These are phyloP conservation scores for Bombus pascuorum DNA, from an alignment of 1,140 invertebrate species.

Conservation along the genomic window DNA sequence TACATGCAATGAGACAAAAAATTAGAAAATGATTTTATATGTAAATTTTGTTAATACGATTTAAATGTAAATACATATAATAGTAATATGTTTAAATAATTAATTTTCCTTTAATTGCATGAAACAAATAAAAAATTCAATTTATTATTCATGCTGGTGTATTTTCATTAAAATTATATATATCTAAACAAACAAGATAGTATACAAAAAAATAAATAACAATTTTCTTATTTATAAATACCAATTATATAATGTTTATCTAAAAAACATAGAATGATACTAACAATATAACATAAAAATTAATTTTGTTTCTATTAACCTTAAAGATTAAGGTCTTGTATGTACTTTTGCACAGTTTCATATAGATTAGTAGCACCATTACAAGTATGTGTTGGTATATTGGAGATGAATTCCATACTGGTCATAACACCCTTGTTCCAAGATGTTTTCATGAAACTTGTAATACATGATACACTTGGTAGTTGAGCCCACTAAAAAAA, in stretches of 20 bases:
- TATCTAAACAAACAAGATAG: neutral
- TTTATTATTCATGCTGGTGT: neutral
- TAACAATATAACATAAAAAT: neutral
- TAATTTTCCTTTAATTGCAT: neutral
- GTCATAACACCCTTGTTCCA: slow-evolving; percentile 71
- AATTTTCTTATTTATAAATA: neutral
- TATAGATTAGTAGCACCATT: slow-evolving; percentile 35
- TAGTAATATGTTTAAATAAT: neutral
- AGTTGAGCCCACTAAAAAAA: slow-evolving; percentile 30
- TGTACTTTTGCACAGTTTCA: neutral
- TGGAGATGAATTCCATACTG: slow-evolving; percentile 62
- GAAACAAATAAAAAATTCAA: neutral
- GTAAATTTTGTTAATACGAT: neutral
- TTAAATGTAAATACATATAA: neutral
- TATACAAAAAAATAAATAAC: slow-evolving; percentile 4
- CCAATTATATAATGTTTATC: neutral
- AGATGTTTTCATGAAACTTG: slow-evolving; percentile 53
- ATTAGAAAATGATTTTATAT: neutral
- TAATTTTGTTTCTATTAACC: neutral
- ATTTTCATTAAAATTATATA: neutral
- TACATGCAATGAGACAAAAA: neutral
- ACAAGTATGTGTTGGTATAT: slow-evolving; percentile 62
- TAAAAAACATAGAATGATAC: neutral
- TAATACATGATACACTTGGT: slow-evolving; percentile 57
- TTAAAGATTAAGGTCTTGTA: neutral